Evolutionary conservation across 2,113 vertebrate genomes (phyloP), one percentile per base, ranked within the genome.

Genomic region (Apteryx mantelli): DNA sequence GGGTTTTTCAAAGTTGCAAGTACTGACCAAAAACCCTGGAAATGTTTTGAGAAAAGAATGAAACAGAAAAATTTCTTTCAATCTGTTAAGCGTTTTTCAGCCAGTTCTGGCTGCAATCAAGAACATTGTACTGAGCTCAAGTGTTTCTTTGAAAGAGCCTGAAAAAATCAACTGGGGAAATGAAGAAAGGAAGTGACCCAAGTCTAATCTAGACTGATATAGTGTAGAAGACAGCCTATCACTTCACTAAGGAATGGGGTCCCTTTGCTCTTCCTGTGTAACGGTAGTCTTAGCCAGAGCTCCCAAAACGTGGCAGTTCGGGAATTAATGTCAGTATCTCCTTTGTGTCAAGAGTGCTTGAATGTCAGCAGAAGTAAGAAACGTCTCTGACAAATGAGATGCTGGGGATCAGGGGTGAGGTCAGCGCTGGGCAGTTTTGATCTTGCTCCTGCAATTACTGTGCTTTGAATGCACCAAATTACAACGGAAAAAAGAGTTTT

Each of bases 71-170:
- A 89, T 77, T 5, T 96, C 66, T 85, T 89, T 48, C 91, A 96
- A 94, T 96, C 85, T 87, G 92, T 92, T 95, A 87, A 94, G 78
- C 87, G 24, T 95, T 96, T 96, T 94, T 60, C 89, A 92, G 48
- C 81, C 78, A 9, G 58, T 91, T 91, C 89, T 97, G 84, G 81
- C 93, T 95, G 93, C 89, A 97, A 88, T 85, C 93, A 95, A 86
- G 93, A 94, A 86, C 79, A 88, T 66, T 94, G 87, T 91, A 86
- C 64, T 71, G 82, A 74, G 44, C 58, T 82, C 2, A 3, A 93
- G 76, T 26, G n/a, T 79, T 92, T 85, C 87, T 94, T 77, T 95
- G 81, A 89, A 89, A 89, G 63, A 91, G 50, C 21, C n/a, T 86
- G 81, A 68, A 66, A 40, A 50, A 71, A 68, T 26, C 53, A 70